A percentile compares a stretch with the other conserved stretches of the same genome.
Conservation (phyloP, 2,888 invertebrate species). For the Metacarcinus magister region DNA sequence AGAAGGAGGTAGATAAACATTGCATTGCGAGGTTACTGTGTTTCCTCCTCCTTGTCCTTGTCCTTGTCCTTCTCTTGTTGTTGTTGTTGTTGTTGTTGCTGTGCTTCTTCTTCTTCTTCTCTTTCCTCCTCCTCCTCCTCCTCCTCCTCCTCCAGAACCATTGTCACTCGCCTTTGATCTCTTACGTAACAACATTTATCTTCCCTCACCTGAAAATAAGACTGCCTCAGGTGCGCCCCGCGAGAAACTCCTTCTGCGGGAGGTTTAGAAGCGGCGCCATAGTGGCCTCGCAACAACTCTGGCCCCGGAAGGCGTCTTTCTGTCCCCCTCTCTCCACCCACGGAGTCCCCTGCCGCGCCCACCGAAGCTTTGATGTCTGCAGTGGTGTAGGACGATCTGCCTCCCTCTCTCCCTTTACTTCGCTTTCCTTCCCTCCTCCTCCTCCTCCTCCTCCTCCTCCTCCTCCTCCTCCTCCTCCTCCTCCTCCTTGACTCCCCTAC, state of each 20-base stretch:
- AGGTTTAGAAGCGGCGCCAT: neutral
- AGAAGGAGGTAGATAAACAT: neutral
- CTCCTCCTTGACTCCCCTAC: neutral
- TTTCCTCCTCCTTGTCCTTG: neutral
- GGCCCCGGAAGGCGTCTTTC: neutral
- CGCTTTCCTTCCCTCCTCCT: neutral
- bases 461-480: neutral
- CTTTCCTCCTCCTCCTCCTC: neutral
- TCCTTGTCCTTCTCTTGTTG: neutral
- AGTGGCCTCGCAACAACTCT: neutral
- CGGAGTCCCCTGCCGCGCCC: neutral
- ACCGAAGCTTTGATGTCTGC: neutral
- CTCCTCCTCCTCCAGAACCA: neutral
- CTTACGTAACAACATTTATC: neutral
- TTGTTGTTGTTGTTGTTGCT: neutral
- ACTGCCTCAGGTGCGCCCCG: slow-evolving; percentile 9
- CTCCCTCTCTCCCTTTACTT: neutral
- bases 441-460: neutral
- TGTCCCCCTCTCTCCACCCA: neutral
- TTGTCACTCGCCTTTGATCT: slow-evolving; percentile 28
- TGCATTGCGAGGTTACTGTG: neutral
- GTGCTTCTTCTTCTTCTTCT: neutral
- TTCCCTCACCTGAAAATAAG: slow-evolving; percentile 4
- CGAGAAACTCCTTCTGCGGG: neutral
- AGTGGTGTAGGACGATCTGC: neutral